These are phyloP conservation scores for Liposcelis brunnea DNA, from an alignment of 2,888 invertebrate species.

Conservation along the genomic window DNA sequence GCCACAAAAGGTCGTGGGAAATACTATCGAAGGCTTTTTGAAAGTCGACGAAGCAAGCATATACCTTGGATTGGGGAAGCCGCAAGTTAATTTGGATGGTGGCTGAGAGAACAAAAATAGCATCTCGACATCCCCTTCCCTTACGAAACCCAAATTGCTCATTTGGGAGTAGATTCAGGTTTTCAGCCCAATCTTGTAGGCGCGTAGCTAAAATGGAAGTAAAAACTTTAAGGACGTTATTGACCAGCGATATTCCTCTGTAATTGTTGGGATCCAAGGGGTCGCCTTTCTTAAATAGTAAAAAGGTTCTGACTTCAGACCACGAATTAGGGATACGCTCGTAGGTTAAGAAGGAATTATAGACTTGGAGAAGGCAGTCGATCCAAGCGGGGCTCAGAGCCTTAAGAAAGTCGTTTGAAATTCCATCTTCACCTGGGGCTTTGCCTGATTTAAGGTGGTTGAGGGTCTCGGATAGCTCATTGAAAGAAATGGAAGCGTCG, in stretches of 20 bases:
- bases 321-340: conserved; percentile 7
- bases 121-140: conserved; percentile 4
- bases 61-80: not conserved
- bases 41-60: conserved; percentile 10
- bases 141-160: conserved; percentile 10
- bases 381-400: conserved; percentile 3
- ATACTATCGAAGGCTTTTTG: conserved; percentile 9
- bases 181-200: conserved; percentile 11
- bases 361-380: conserved; percentile 2
- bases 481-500: too few species aligned
- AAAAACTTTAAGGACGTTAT: conserved; percentile 9
- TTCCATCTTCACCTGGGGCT: conserved; percentile 9
- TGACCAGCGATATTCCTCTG: conserved; percentile 11
- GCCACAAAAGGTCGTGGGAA: conserved; percentile 6
- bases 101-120: conserved; percentile 4
- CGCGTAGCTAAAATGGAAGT: conserved; percentile 9
- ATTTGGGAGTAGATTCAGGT: conserved; percentile 1
- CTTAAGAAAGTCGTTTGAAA: conserved; percentile 10
- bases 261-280: conserved; percentile 9
- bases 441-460: conserved; percentile 4
- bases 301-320: conserved; percentile 2
- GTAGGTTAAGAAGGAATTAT: conserved; percentile 6
- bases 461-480: too few species aligned
- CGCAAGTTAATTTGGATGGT: not conserved
- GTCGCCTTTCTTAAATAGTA: conserved; percentile 10